Evolutionary conservation across 2,888 invertebrate genomes (phyloP), one percentile per base, ranked within the genome.

Genomic region (Scaptomyza cyrtandrae): DNA sequence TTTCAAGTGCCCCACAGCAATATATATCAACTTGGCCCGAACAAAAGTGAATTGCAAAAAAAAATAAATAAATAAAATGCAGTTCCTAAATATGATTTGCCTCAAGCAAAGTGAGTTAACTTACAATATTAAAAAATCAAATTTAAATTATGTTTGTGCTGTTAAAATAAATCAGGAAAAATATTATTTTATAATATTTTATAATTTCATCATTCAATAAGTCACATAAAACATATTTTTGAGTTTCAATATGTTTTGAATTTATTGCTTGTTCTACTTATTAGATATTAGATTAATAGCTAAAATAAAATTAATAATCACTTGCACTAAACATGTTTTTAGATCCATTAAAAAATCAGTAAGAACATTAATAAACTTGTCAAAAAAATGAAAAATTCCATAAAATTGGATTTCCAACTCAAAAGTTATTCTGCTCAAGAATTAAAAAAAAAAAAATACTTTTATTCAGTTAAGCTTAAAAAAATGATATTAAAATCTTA

Each of bases 21-120:
- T 24, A 24, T 24, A 24, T 24, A 24, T 24, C 7, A 16, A 64
- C 62, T 65, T 65, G 53, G 33, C 50, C 49, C 31, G 49, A 70
- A 60, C 57, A 45, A 66, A 44, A 67, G 16, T 50, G 41, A 37
- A 49, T n/a, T 10, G n/a, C 35, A 37, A 16, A 29, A 41, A 44
- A 33, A 14, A 41, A 19, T 31, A n/a, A n/a, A 24, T 43, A 16
- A 7, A 39, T 64, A 59, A 71, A 71, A 89, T 89, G 89, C 89
- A 89, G 80, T 78, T 89, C 63, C 66, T 89, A 10, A 89, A 89
- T 66, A 55, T 85, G 33, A 75, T 86, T 71, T 89, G 90, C 67
- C 80, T 90, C 29, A 89, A 88, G 70, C 89, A 85, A 83, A 89
- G 90, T 89, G 76, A 55, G 90, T 89, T 74, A 2, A 0, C 19